Evolutionary conservation across 2,113 vertebrate genomes (phyloP), one percentile per base, ranked within the genome.

Genomic region (Ochotona princeps): DNA sequence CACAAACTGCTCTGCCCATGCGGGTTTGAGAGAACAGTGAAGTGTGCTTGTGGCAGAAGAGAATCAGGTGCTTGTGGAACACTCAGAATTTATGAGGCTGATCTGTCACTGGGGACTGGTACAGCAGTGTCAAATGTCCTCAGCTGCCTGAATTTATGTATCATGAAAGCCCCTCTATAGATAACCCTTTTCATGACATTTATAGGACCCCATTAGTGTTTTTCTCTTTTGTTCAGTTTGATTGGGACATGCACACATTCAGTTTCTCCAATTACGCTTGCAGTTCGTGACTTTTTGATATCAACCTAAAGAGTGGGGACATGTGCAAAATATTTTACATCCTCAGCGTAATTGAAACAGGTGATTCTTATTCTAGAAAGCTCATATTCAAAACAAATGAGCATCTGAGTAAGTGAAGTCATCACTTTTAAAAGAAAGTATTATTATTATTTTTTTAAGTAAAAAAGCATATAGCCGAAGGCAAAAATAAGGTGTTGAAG

Each of bases 1-100:
- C 79, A 72, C 49, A 89, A 95, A 35, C 10, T 35, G 82, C 75
- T 67, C 75, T 54, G 73, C 93, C 93, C 76, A 93, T 80, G 65
- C 93, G 96, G 47, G 70, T 90, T 96, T 93, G 96, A 1, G 88
- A 97, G 93, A 92, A 83, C 97, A 96, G 90, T 69, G 9, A 76
- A 91, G 47, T 79, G 51, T 94, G 65, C 67, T 83, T 51, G 67
- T 75, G 81, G 84, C 76, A 95, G 94, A 70, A 96, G 87, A 66
- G 54, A 32, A 9, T 7, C 23, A 21, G 15, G 30, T 76, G 35
- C 30, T 83, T 86, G 44, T 18, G 70, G 26, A 21, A 51, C 65
- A 54, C n/a, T 89, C 73, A 81, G 69, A 78, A 75, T 72, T 38
- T 84, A 28, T 60, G 21, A 89, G 60, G 70, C 21, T 85, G 18